These are phyloP conservation scores for Halictus quadricinctus DNA, from an alignment of 2,888 invertebrate species.

Conservation along the genomic window DNA sequence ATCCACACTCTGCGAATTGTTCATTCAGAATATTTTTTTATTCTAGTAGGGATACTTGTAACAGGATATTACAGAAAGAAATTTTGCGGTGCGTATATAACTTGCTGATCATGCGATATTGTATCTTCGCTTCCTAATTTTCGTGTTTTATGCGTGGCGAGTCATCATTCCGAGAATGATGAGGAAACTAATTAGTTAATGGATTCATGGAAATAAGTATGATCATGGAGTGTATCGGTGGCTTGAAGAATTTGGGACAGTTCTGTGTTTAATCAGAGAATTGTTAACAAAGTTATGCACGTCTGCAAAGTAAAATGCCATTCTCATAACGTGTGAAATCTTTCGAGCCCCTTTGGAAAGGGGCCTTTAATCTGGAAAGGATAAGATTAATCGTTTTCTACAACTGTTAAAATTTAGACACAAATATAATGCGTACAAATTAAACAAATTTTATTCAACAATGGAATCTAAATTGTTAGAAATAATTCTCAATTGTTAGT, in stretches of 20 bases:
- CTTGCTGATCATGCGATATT: not conserved
- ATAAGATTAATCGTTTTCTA: not conserved
- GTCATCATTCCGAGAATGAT: not conserved
- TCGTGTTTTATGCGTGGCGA: not conserved
- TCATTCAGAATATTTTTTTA: not conserved
- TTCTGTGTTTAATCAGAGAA: not conserved
- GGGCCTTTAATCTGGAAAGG: not conserved
- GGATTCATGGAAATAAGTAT: slow-evolving; percentile 8
- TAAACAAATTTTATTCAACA: not conserved
- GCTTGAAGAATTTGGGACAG: not conserved
- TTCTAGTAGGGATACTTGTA: not conserved
- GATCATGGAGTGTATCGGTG: slow-evolving; percentile 5
- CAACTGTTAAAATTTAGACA: not conserved
- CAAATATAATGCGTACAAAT: not conserved
- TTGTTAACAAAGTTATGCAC: too few relatives aligned
- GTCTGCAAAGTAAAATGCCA: not conserved
- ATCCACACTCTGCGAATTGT: not conserved
- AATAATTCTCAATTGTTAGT: not conserved
- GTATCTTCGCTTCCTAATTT: not conserved
- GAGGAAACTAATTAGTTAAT: not conserved
- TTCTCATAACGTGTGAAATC: not conserved
- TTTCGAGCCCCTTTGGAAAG: not conserved
- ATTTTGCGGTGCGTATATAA: not conserved
- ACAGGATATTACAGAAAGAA: not conserved
- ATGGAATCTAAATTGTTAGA: not conserved